A percentile compares a stretch with the other conserved stretches of the same genome.
phyloP scores from a whole-genome alignment of 2,888 invertebrate species.

The Sussaba pulchella region DNA sequence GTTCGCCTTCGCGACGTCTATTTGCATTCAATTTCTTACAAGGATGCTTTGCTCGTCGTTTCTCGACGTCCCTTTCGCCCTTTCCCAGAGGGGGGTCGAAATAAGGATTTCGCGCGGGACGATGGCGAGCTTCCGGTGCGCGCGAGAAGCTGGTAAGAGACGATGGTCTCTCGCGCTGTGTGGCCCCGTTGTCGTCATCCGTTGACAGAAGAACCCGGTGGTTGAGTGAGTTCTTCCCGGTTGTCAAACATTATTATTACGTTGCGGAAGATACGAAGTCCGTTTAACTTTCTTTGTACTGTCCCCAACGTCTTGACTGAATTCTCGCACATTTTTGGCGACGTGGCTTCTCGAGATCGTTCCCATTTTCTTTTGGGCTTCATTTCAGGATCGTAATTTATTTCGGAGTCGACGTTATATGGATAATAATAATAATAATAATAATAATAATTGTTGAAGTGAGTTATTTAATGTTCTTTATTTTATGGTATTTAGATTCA shows the following conservation, averaged over 20 bases:
- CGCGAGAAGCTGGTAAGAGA: background rate
- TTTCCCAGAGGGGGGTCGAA: no score
- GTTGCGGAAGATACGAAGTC: background rate
- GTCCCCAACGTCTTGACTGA: background rate
- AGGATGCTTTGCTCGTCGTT: constrained; percentile 65
- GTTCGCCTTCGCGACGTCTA: constrained; percentile 69
- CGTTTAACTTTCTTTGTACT: background rate
- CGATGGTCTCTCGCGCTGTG: background rate
- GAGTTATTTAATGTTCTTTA: no score
- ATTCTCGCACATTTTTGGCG: background rate
- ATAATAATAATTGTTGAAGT: no score
- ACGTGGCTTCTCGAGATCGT: background rate
- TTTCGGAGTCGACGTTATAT: no score
- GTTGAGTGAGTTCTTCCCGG: no score
- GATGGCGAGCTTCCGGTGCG: background rate
- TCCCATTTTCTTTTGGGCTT: background rate
- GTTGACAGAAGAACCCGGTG: no score
- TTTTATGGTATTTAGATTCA: no score
- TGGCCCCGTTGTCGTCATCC: no score
- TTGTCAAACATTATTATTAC: no score
- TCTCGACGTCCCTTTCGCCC: no score
- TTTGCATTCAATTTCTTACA: constrained; percentile 81
- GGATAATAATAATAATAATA: no score
- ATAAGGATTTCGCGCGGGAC: background rate
- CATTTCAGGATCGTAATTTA: background rate